Base-by-base conservation (phyloP, 2,888 invertebrate species). In the Zele albiditarsus region DNA sequence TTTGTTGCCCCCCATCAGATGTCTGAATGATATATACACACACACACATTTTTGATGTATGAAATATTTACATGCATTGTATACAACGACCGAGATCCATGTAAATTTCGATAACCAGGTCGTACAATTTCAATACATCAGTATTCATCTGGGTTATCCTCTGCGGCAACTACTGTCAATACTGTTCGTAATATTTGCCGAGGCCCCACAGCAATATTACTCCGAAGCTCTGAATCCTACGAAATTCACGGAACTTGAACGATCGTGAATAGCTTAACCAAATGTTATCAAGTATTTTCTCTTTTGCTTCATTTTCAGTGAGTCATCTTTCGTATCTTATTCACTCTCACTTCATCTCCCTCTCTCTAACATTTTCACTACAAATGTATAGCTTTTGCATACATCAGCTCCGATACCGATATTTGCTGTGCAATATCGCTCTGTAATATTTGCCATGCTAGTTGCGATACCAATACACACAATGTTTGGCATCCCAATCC, bases 151-250 rank as follows among this genome's bases (percentile, higher is more conserved):
- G 68, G 71, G 71, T 75, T 74, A 72, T 72, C 69, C 62, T 63
- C 12, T 46, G 58, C 58, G 62, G 71, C 68, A 74, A 74, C 76
- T 78, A 79, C 79, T 79, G 80, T 80, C 82, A 81, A 83, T 81
- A 80, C 77, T 79, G 77, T 77, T 71, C 77, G 79, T 77, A 81
- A 80, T 82, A 82, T 81, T 81, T 81, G 78, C 74, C 57, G 58
- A 62, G 63, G 28, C 53, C 38, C 31, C 27, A 25, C 49, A 20
- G 42, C 73, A 76, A 67, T 72, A 67, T 74, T 71, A 73, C 65
- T 6, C 49, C 20, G 14, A 58, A 57, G n/a, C n/a, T 23, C 28
- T 14, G 46, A 38, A 66, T 63, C 62, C 62, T 27, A 25, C 60
- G 58, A 74, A 74, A 74, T 72, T 72, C 38, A 38, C 49, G 46